These are phyloP conservation scores for Cryptomyrus ogoouensis DNA, from an alignment of 2,113 vertebrate species.

Conservation along the genomic window DNA sequence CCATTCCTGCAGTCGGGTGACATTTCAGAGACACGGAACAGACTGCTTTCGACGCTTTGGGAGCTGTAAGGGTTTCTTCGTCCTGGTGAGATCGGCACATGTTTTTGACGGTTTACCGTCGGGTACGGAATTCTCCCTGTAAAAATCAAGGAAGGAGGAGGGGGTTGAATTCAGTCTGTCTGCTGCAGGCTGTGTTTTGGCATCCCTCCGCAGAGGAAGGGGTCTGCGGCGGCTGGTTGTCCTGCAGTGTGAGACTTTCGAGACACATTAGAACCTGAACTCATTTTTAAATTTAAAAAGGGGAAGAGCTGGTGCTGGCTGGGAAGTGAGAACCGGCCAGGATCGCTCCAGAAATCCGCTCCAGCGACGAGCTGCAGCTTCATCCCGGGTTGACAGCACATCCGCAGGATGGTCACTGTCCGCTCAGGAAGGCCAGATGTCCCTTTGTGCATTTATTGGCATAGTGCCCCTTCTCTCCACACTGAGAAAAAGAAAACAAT, in stretches of 20 bases:
- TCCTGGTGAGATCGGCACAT: background rate
- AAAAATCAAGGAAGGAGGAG: background rate
- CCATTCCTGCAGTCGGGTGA: background rate
- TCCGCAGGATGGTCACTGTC: conserved; percentile 66
- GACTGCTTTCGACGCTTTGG: background rate
- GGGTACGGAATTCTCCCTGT: background rate
- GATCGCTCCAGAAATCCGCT: background rate
- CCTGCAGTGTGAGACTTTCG: background rate
- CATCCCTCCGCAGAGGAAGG: background rate
- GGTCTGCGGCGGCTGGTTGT: background rate
- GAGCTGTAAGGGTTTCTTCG: background rate
- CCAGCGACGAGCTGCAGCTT: background rate
- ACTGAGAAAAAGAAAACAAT: conserved; percentile 57
- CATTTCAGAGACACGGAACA: background rate
- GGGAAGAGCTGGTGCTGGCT: background rate
- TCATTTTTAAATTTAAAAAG: background rate
- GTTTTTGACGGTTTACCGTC: background rate
- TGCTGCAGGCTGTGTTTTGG: background rate
- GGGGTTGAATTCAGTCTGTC: background rate
- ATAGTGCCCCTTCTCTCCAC: conserved; percentile 97
- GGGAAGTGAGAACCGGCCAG: background rate
- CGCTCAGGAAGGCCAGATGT: conserved; percentile 94
- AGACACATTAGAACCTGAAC: background rate
- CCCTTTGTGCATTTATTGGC: conserved; percentile 99
- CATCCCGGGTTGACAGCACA: background rate